Evolutionary conservation across 2,888 invertebrate genomes (phyloP).

Genomic region (Eilema sororculum): DNA sequence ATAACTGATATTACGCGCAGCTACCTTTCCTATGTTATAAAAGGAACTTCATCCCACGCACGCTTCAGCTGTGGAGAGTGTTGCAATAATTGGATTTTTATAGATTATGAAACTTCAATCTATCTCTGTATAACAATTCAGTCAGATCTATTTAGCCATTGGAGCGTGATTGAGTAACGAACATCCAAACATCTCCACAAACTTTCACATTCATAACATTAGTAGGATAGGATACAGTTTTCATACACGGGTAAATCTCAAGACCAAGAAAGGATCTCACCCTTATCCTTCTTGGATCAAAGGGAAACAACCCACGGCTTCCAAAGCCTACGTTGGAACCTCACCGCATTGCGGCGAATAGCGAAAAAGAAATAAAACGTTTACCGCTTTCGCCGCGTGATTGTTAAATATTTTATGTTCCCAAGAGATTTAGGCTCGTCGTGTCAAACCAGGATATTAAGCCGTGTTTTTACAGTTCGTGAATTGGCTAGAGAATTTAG

Average conservation of each 20-base stretch:
- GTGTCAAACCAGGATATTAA: constrained; percentile 53
- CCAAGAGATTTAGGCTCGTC: constrained; percentile 54
- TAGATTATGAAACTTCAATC: no score
- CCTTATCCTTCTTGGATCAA: constrained; percentile 18
- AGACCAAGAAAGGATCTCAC: background rate
- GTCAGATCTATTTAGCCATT: no score
- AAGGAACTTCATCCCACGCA: no score
- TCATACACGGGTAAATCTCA: background rate
- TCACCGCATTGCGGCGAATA: constrained; percentile 66
- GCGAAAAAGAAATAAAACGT: constrained; percentile 64
- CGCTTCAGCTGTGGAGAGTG: no score
- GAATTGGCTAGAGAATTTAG: constrained; percentile 42
- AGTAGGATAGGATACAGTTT: background rate
- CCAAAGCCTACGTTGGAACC: constrained; percentile 40
- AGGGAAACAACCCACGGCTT: constrained; percentile 23
- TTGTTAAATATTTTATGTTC: constrained; percentile 73
- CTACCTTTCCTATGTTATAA: no score
- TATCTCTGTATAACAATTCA: no score
- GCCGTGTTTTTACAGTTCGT: constrained; percentile 40
- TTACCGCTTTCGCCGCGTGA: constrained; percentile 57
- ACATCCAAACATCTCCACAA: no score
- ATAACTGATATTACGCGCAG: no score
- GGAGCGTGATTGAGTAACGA: no score
- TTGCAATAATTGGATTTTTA: no score
- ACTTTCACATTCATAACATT: no score